Evolutionary conservation across 2,113 vertebrate species (phyloP).

Genomic region (Melanerpes aurifrons): DNA sequence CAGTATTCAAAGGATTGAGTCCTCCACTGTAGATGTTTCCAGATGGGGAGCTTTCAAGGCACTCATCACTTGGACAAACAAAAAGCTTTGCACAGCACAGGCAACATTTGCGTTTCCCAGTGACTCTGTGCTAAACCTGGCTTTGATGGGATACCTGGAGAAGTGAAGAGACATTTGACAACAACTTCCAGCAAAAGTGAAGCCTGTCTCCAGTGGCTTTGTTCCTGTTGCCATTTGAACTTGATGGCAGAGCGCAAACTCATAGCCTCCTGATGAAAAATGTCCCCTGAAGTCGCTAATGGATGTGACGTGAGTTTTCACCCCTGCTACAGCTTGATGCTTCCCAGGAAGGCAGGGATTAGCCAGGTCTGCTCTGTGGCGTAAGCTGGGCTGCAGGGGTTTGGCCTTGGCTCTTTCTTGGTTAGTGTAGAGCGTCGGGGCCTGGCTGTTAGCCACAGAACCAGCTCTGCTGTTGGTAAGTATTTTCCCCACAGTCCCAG

Average conservation of each 20-base stretch:
- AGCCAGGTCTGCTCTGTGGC: neutral
- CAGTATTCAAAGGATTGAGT: neutral
- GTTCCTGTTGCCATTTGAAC: neutral
- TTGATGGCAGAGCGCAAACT: neutral
- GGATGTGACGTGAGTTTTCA: neutral
- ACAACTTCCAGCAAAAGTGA: neutral
- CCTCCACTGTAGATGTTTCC: neutral
- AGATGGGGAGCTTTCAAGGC: neutral
- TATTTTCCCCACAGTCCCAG: neutral
- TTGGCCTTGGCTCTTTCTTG: neutral
- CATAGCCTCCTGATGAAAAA: neutral
- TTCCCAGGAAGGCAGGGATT: neutral
- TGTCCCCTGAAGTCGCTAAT: neutral
- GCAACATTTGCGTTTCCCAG: neutral
- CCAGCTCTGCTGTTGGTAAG: neutral
- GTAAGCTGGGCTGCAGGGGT: neutral
- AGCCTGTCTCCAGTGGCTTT: neutral
- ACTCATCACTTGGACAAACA: neutral
- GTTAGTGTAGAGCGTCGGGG: neutral
- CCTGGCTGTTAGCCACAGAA: neutral
- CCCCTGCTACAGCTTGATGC: neutral
- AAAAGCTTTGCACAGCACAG: neutral
- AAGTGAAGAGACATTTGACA: neutral
- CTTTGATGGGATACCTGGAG: neutral
- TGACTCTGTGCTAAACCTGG: neutral